Conservation (phyloP, 2,113 vertebrate genomes). For the Hemibagrus wyckioides region DNA sequence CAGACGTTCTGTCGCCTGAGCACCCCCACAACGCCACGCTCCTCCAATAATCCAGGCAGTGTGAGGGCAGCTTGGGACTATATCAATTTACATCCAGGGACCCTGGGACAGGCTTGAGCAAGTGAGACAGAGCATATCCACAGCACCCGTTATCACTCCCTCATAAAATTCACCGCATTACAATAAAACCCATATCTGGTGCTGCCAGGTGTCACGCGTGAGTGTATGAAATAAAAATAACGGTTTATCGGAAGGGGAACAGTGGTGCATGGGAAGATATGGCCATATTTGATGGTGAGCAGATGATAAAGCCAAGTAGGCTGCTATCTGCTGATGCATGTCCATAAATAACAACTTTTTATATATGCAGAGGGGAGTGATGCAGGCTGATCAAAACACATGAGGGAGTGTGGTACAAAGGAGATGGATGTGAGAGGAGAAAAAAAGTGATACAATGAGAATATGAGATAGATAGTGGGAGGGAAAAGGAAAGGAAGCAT, state of each 20-base stretch:
- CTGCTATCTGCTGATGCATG: constrained; percentile 15
- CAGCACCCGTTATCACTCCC: constrained; percentile 34
- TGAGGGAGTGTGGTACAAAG: constrained; percentile 30
- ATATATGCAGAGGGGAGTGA: constrained; percentile 2
- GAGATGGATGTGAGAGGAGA: constrained; percentile 39
- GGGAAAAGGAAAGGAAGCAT: constrained; percentile 13
- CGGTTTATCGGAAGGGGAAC: constrained; percentile 34
- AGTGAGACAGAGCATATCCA: constrained; percentile 33
- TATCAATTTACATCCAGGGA: constrained; percentile 57
- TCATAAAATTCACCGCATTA: constrained; percentile 37
- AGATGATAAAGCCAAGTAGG: constrained; percentile 32
- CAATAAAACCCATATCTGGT: constrained; percentile 37
- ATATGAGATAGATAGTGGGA: constrained; percentile 1
- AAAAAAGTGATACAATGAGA: background rate
- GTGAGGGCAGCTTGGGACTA: constrained; percentile 36
- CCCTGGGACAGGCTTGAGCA: constrained; percentile 34
- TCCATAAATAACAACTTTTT: constrained; percentile 39
- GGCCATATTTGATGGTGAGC: constrained; percentile 13
- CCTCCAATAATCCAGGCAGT: constrained; percentile 62
- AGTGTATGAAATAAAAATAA: constrained; percentile 34
- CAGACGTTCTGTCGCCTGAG: constrained; percentile 72
- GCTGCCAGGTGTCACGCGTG: constrained; percentile 29
- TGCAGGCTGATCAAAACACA: constrained; percentile 51
- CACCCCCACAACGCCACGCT: constrained; percentile 57
- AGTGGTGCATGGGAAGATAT: constrained; percentile 19